These are phyloP conservation scores for Microhierax caerulescens DNA, from an alignment of 2,797 vertebrate species.

Conservation along the genomic window DNA sequence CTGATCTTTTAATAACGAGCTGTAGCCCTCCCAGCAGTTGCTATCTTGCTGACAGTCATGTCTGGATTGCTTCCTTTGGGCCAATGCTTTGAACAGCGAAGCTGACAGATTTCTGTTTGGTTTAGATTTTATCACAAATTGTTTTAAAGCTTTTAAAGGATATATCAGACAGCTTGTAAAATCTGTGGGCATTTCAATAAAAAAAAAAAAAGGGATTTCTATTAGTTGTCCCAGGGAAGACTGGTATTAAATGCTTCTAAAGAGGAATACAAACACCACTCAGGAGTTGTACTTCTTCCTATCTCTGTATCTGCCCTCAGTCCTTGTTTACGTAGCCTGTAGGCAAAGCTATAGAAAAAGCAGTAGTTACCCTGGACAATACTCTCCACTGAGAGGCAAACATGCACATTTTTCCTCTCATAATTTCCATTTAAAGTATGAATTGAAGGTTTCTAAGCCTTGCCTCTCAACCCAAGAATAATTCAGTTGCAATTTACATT, in stretches of 20 bases:
- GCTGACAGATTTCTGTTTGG: constrained; percentile 50
- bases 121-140: constrained; percentile 67
- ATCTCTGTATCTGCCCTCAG: neutral
- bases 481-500: constrained; percentile 52
- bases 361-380: constrained; percentile 38
- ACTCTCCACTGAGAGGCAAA: constrained; percentile 42
- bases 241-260: constrained; percentile 4
- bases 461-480: constrained; percentile 12
- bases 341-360: constrained; percentile 18
- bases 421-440: constrained; percentile 38
- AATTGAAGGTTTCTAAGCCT: constrained; percentile 23
- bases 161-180: constrained; percentile 49
- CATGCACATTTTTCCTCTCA: neutral
- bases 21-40: constrained; percentile 29
- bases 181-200: constrained; percentile 47
- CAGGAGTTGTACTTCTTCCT: neutral
- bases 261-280: constrained; percentile 7
- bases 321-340: constrained; percentile 21
- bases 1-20: constrained; percentile 62
- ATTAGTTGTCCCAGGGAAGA: constrained; percentile 31
- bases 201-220: constrained; percentile 2
- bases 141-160: constrained; percentile 65
- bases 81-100: constrained; percentile 51
- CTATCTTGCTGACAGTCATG: constrained; percentile 35
- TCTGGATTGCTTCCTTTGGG: constrained; percentile 55